Conservation (phyloP, 1,140 invertebrate genomes). For the Plectus sambesii region DNA sequence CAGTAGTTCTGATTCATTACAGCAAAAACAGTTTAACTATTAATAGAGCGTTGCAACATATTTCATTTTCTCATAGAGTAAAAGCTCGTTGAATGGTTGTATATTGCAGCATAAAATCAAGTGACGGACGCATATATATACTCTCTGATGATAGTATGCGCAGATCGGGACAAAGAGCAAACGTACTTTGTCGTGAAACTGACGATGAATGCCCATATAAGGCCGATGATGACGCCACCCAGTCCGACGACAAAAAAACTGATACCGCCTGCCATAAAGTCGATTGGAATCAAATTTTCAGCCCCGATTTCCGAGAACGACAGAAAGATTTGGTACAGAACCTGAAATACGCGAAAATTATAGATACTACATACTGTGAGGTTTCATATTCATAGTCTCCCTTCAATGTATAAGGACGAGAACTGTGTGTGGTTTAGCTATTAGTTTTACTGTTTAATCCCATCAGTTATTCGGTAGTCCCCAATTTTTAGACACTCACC, state of each 20-base stretch:
- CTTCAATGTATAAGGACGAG: not conserved
- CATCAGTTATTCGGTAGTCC: not conserved
- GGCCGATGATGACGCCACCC: slow-evolving; percentile 80
- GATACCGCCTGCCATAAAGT: slow-evolving; percentile 2
- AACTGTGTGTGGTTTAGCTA: slow-evolving; percentile 11
- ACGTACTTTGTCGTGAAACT: slow-evolving; percentile 51
- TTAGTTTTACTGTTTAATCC: slow-evolving; percentile 1
- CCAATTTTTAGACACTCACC: not conserved
- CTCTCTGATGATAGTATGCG: too few relatives aligned
- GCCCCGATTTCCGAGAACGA: slow-evolving; percentile 10
- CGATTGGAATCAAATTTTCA: not conserved
- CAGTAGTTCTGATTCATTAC: too few relatives aligned
- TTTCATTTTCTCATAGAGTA: too few relatives aligned
- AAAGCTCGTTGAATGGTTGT: too few relatives aligned
- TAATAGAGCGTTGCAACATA: too few relatives aligned
- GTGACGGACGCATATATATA: too few relatives aligned
- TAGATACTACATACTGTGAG: too few relatives aligned
- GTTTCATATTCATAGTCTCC: too few relatives aligned
- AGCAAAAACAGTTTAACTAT: too few relatives aligned
- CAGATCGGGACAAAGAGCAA: not conserved
- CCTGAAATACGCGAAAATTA: too few relatives aligned
- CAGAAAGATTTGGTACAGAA: slow-evolving; percentile 16
- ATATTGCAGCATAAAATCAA: too few relatives aligned
- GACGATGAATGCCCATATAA: slow-evolving; percentile 85
- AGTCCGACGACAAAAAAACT: slow-evolving; percentile 54